Base-by-base conservation (phyloP, 2,888 invertebrate genomes). In the Aleiodes leptofemur region DNA sequence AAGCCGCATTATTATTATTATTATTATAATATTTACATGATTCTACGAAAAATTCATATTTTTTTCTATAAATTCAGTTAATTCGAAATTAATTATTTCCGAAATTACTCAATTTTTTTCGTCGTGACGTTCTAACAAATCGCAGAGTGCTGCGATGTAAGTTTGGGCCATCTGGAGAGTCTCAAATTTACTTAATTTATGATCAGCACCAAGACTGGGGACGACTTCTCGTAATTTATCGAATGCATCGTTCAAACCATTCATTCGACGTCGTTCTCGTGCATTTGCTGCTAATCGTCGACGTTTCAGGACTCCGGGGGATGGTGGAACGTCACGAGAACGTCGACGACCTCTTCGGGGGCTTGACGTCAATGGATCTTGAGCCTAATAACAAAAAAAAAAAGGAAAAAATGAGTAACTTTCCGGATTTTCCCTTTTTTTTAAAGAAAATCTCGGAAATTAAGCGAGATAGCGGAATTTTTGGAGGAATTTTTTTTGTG, bases 111-210 rank as follows among this genome's bases (percentile, higher is more conserved):
- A 56, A 76, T 74, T 77, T 56, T 86, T 85, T 13, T 81, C 82
- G 11, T 86, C 86, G 80, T 89, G 89, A 51, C 90, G 88, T 76
- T 92, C 91, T 69, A 94, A 90, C 55, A 95, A 90, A 85, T 95
- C 94, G 86, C 92, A 91, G 13, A 95, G 88, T 0, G 95, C 94
- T 6, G 91, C 89, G 73, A 95, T 95, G 84, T 95, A 95, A 6
- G 93, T 94, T 84, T 95, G 95, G 0, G 95, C 95, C 95, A 95
- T 95, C 90, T 95, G 95, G 38, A 95, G 89, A 0, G 95, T 95
- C 86, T 95, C 95, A 85, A 93, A 95, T 89, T 95, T 95, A 81
- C 94, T 95, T 51, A 95, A 90, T 87, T 94, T 94, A 83, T 94
- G 93, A 83, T 95, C 94, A 71, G 93, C 92, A 5, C 93, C 93